Base-by-base conservation (phyloP, 2,797 vertebrate species). In the Rhadinocentrus ornatus region DNA sequence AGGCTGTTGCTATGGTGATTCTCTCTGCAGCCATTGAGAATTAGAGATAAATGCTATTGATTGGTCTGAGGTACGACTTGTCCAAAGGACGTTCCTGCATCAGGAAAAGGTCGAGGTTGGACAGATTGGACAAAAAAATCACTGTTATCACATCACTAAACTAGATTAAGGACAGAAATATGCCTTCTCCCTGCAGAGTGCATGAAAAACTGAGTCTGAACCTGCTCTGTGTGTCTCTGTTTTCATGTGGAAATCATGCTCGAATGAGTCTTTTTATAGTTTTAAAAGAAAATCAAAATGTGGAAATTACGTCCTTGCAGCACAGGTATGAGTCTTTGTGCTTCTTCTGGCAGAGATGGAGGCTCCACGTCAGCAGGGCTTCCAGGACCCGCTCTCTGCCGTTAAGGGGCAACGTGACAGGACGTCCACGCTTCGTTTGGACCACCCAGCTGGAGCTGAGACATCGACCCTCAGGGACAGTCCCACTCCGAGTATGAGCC, bases 321-420 rank as follows among this genome's bases (percentile, higher is more conserved):
- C 55, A 26, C 53, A 66, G 52, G 53, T 68, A 65, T 41, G 22
- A 62, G 31, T 1, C 5, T 52, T 75, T 44, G 68, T 71, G 50
- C 24, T 31, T 69, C 13, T 41, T 29, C 68, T 52, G 60, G 54
- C 92, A 97, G 96, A 95, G 80, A 90, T 94, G 86, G 94, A 95
- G 80, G 91, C 91, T 66, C 73, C 90, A 76, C 93, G 77, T 73
- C 91, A 80, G 32, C 84, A 82, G 71, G 90, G 88, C 77, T 94
- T 92, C 82, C 93, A 91, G 86, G 37, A 88, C 62, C 92, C 94
- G 32, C 80, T 94, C 13, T 87, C 89, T 8, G 93, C 91, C 2
- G 89, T 75, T 15, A 22, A 71, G 18, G 78, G 78, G 1, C 75
- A 77, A 18, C 78, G 83, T 44, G 88, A 74, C 70, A 80, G 16